Conservation (phyloP, 2,888 invertebrate species). For the Ganaspis brasiliensis region DNA sequence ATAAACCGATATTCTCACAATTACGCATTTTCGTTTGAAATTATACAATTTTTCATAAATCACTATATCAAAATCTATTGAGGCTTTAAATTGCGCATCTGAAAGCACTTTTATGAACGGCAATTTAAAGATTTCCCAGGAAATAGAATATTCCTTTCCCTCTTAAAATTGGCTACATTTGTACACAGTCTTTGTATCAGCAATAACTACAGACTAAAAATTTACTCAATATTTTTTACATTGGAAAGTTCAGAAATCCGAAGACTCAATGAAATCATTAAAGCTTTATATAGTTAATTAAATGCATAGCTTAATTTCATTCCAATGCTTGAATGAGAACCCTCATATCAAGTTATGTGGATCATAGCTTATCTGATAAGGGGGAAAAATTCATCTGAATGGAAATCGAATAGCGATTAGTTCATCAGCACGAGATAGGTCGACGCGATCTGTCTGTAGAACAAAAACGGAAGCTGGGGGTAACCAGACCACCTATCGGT, state of each 20-base stretch:
- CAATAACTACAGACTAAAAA: too few species aligned
- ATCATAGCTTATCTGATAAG: not conserved
- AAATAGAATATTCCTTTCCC: not conserved
- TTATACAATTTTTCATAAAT: not conserved
- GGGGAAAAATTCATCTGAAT: slow-evolving; percentile 25
- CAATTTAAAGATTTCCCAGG: too few species aligned
- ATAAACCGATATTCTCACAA: too few species aligned
- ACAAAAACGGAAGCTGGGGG: slow-evolving; percentile 45
- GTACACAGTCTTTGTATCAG: not conserved
- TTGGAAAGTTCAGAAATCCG: too few species aligned
- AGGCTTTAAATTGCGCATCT: not conserved
- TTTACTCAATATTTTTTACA: too few species aligned
- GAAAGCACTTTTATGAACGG: not conserved
- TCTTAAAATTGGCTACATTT: not conserved
- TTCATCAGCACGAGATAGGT: slow-evolving; percentile 26
- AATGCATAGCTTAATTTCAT: slow-evolving; percentile 10
- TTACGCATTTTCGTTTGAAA: too few species aligned
- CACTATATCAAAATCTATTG: not conserved
- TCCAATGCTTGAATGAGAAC: not conserved
- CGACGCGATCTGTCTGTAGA: not conserved
- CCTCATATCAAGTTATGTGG: too few species aligned
- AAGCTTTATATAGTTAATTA: not conserved
- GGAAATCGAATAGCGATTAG: slow-evolving; percentile 34
- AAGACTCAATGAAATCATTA: too few species aligned
- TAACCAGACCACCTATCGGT: slow-evolving; percentile 57